phyloP scores from a whole-genome alignment of 2,888 invertebrate species.

The Ophioninae sp. region DNA sequence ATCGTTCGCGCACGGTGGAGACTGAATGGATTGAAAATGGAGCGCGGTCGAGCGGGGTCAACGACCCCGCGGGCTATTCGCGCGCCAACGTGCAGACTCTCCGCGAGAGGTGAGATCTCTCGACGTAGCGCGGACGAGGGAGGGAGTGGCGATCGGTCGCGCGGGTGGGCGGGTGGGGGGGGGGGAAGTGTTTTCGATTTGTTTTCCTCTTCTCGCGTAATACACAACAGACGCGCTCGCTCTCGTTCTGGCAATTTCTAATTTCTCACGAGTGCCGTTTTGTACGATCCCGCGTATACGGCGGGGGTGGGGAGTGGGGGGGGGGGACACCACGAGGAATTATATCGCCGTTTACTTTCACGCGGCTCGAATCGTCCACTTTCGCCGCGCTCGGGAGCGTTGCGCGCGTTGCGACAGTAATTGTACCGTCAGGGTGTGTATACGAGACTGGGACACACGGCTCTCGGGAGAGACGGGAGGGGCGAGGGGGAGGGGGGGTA shows the following conservation, averaged over 20 bases:
- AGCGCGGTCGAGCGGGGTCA: slow-evolving; percentile 56
- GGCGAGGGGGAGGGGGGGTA: too few species aligned
- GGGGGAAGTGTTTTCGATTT: neutral
- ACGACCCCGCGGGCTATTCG: slow-evolving; percentile 56
- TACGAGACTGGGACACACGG: slow-evolving; percentile 50
- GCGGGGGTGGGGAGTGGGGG: too few species aligned
- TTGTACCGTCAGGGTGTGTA: slow-evolving; percentile 18
- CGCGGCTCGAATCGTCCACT: slow-evolving; percentile 75
- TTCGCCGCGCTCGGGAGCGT: slow-evolving; percentile 71
- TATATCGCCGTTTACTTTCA: slow-evolving; percentile 75
- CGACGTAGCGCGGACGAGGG: slow-evolving; percentile 11
- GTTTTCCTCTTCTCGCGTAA: slow-evolving; percentile 29
- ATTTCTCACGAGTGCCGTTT: slow-evolving; percentile 51
- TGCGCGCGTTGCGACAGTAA: slow-evolving; percentile 75
- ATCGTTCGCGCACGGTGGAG: neutral
- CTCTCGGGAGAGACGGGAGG: too few species aligned
- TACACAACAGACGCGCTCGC: slow-evolving; percentile 14
- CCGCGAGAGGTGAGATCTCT: slow-evolving; percentile 48
- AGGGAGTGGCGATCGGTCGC: too few species aligned
- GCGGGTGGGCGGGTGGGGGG: too few species aligned
- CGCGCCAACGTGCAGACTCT: slow-evolving; percentile 31
- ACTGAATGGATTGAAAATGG: slow-evolving; percentile 46
- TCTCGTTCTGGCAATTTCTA: slow-evolving; percentile 57
- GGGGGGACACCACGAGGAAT: slow-evolving; percentile 55
- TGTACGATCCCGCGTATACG: slow-evolving; percentile 47